Base-by-base conservation (phyloP, 2,888 invertebrate genomes). In the Sabatieria punctata region DNA sequence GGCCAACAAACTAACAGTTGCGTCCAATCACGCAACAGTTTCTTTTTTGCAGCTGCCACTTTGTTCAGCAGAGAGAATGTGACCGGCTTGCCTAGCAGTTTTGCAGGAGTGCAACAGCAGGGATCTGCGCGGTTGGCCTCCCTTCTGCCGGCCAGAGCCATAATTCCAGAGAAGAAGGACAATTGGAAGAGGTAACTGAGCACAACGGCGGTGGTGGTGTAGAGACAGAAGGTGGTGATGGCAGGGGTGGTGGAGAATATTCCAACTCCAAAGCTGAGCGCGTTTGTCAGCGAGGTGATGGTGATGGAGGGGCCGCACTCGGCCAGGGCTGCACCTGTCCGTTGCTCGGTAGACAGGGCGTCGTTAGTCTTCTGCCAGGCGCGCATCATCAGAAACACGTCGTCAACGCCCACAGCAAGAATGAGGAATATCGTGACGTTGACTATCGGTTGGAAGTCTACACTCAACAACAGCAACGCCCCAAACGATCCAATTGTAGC, bases 361-460 rank as follows among this genome's bases (percentile, higher is more conserved):
- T 35, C 46, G 39, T 58, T 52, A 11, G 59, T 60, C 22, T 55
- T 46, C 30, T 55, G 55, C 63, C 63, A 63, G 15, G 59, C 55
- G 43, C 63, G 60, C 41, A 63, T 54, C 52, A 60, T 59, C 41
- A 63, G 61, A 54, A 58, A 63, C 3, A 60, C 62, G 41, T 63
- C 63, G 50, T 63, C 63, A 26, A 63, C 61, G 11, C 63, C 63
- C 33, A 63, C 59, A 25, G 63, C 60, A 13, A 63, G 49, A 30
- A 63, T 54, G 38, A 63, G 52, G 48, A 63, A 62, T 6, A 63
- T 63, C 25, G 63, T 60, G 4, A 63, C 62, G 6, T 58, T 59
- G 27, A 61, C 57, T 40, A 64, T 63, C 4, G 63, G 62, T 23
- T 60, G 47, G 47, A 51, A 55, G 2, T 49, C 50, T 30, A 55